A percentile compares a stretch with the other conserved stretches of the same genome.
Evolutionary conservation across 2,888 invertebrate species (phyloP).

Genomic region (Netelia melanura): DNA sequence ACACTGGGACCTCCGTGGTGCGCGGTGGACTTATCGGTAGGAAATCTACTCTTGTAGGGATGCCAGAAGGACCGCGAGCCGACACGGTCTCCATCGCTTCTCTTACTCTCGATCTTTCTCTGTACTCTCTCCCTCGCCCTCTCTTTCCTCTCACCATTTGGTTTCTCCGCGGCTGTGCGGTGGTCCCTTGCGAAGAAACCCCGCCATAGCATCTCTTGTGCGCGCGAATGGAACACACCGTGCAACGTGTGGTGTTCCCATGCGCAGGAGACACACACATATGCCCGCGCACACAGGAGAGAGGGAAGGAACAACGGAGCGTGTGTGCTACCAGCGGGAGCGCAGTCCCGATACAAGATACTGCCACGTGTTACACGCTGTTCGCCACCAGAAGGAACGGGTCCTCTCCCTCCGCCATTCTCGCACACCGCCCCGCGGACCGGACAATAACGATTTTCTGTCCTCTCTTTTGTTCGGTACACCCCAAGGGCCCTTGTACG

Average conservation of each 20-base stretch:
- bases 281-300: slow-evolving; percentile 50
- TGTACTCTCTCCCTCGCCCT: slow-evolving; percentile 35
- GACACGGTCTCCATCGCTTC: slow-evolving; percentile 70
- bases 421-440: slow-evolving; percentile 66
- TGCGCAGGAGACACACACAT: slow-evolving; percentile 21
- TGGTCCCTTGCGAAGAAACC: slow-evolving; percentile 57
- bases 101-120: slow-evolving; percentile 63
- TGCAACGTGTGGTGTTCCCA: slow-evolving; percentile 48
- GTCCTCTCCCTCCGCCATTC: slow-evolving; percentile 75
- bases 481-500: slow-evolving; percentile 39
- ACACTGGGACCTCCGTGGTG: slow-evolving; percentile 81
- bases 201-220: slow-evolving; percentile 55
- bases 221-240: slow-evolving; percentile 57
- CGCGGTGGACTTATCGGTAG: slow-evolving; percentile 81
- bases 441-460: slow-evolving; percentile 71
- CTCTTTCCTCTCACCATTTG: slow-evolving; percentile 22
- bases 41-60: slow-evolving; percentile 83
- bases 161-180: slow-evolving; percentile 57
- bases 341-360: slow-evolving; percentile 84
- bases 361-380: slow-evolving; percentile 85
- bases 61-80: slow-evolving; percentile 74
- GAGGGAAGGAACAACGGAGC: slow-evolving; percentile 73
- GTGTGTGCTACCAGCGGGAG: slow-evolving; percentile 82
- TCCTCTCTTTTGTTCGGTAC: slow-evolving; percentile 69
- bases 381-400: slow-evolving; percentile 83